Base-by-base conservation (phyloP, 92 coral and sea anemone species). In the Actinostola sp. region DNA sequence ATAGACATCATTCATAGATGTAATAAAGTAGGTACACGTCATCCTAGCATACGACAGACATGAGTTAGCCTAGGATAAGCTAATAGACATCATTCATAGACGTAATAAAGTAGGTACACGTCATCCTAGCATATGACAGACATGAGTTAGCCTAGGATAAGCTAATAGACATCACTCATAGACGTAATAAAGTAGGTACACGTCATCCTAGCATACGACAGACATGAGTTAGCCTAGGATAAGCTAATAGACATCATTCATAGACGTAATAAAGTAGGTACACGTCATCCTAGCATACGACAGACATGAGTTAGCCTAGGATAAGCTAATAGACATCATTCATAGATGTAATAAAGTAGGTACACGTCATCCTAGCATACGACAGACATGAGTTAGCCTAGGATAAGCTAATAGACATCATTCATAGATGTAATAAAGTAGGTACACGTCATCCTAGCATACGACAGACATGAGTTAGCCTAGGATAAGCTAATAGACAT, bases 181-280 rank as follows among this genome's bases (percentile, higher is more conserved):
- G n/a, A 0, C 36, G 14, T 10, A 4, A 17, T 16, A 14, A 4
- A 0, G 23, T 30, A 29, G 42, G 42, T 48, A 13, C 16, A n/a
- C n/a, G n/a, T n/a, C n/a, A n/a, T n/a, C 6, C 42, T 11, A 36
- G 45, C 63, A 17, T 62, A 95, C 99, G 26, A 41, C 52, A 64
- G 55, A 27, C 7, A 25, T n/a, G n/a, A n/a, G n/a, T n/a, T n/a
- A n/a, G 34, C 6, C 36, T 38, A 23, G 29, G 51, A 62, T n/a
- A n/a, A n/a, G n/a, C 67, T 33, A 29, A 23, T 24, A 60, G 32
- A 29, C 21, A 17, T 30, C 43, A 29, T 29, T n/a, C 44, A 0
- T 12, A 60, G n/a, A 0, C 36, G 14, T 10, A 4, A 17, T 16
- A 14, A 4, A 0, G 23, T 30, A 29, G 42, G 42, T 48, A 13